Evolutionary conservation across 2,888 invertebrate species (phyloP).

Genomic region (Creontiades dilutus): DNA sequence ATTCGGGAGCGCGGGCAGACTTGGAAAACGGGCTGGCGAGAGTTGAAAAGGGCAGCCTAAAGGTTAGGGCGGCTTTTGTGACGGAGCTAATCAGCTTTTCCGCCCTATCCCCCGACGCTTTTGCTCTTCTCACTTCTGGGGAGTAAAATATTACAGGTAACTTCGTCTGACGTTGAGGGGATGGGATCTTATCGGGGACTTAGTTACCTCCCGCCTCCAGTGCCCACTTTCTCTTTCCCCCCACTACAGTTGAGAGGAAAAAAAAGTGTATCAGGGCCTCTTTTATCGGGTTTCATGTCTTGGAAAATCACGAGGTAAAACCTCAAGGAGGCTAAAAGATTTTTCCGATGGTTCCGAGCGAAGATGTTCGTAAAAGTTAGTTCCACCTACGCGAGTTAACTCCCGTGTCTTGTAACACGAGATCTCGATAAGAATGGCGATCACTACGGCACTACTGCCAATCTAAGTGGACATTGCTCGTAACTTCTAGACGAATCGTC

Average conservation of each 20-base stretch:
- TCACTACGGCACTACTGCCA: too few relatives aligned
- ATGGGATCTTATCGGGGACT: constrained; percentile 52
- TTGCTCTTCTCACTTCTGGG: neutral
- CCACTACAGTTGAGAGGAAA: constrained; percentile 1
- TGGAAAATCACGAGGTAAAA: neutral
- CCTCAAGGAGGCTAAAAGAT: too few relatives aligned
- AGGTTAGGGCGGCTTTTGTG: constrained; percentile 64
- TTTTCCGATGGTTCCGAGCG: too few relatives aligned
- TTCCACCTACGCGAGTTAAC: too few relatives aligned
- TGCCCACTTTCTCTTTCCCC: neutral
- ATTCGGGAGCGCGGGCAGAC: neutral
- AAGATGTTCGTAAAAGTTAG: too few relatives aligned
- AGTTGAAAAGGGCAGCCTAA: constrained; percentile 57
- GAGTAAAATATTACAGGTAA: constrained; percentile 64
- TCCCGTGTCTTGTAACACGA: too few relatives aligned
- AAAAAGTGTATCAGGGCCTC: neutral
- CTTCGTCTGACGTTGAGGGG: constrained; percentile 54
- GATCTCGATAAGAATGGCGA: too few relatives aligned
- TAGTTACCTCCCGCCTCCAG: constrained; percentile 18
- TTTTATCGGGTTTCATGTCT: neutral
- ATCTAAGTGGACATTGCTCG: too few relatives aligned
- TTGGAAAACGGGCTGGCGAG: neutral
- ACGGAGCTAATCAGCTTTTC: constrained; percentile 64
- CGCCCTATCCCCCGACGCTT: constrained; percentile 29
- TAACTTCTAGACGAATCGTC: too few relatives aligned